Evolutionary conservation across 2,888 invertebrate genomes (phyloP), one percentile per base, ranked within the genome.

Genomic region (Leucania comma): DNA sequence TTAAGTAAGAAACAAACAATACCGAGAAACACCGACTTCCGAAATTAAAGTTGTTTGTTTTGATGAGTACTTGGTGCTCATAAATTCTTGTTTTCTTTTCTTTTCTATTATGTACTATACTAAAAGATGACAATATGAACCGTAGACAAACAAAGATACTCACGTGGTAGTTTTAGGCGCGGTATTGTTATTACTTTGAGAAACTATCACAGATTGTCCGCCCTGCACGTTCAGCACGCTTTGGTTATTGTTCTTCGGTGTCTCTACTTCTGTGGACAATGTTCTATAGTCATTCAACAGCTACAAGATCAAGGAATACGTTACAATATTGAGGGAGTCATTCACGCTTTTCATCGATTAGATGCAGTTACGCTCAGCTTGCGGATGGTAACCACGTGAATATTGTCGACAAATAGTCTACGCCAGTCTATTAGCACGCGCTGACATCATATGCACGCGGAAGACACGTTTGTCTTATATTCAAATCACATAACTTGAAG

Each of bases 201-300:
- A 96, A 6, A 96, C 96, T 78, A 96, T 96, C 79, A 96, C 96
- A 68, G 96, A 94, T 79, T 90, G 95, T 17, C 86, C 92, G 63
- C 85, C 88, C 78, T 91, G 94, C 57, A 89, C 75, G 50, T 68
- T 90, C 71, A 86, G 88, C 60, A 88, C 76, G 50, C 63, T 88
- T 73, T 88, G 89, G 89, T 92, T 85, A 67, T 81, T 86, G 48
- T 76, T 88, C 79, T 90, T 92, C 29, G 72, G 78, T 42, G 80
- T 78, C 63, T 86, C 84, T 56, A 79, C 69, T 73, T 84, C 84
- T 84, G 81, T 66, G 59, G 38, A 76, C 62, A 81, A 85, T 58
- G 20, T 26, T 48, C 10, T 26, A 50, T 60, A 60, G 46, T 68
- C 35, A 76, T 48, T 54, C 20, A 50, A 26, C 35, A 54, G 8